Conservation (phyloP, 2,113 vertebrate genomes). For the Actenoides hombroni region DNA sequence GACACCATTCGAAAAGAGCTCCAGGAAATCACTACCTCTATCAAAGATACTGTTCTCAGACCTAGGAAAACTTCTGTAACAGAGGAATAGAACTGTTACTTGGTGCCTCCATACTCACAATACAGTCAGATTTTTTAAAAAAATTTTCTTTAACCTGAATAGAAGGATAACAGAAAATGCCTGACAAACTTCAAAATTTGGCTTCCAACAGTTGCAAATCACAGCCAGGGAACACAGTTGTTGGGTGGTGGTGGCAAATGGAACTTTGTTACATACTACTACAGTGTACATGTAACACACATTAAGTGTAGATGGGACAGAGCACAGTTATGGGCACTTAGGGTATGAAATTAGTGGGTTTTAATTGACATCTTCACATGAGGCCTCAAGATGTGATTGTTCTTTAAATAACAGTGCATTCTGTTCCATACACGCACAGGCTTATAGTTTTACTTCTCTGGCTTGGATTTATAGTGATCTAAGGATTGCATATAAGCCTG, state of each 20-base stretch:
- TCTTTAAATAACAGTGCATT: neutral
- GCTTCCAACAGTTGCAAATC: neutral
- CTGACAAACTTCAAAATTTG: neutral
- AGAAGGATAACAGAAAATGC: neutral
- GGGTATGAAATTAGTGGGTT: neutral
- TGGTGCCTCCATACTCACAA: neutral
- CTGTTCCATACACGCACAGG: neutral
- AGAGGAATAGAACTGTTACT: constrained; percentile 79
- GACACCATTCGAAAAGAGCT: constrained; percentile 80
- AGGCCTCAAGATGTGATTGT: neutral
- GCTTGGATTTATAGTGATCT: neutral
- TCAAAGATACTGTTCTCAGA: constrained; percentile 89
- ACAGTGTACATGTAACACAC: neutral
- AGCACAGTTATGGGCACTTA: neutral
- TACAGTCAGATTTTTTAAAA: neutral
- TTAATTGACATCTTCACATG: neutral
- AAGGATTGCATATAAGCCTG: neutral
- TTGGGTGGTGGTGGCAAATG: neutral
- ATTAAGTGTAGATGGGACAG: neutral
- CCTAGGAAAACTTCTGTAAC: constrained; percentile 82
- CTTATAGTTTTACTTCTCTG: constrained; percentile 18
- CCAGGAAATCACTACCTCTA: constrained; percentile 74
- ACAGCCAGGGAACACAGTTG: neutral
- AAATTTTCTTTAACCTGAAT: no score
- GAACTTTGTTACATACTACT: neutral